Evolutionary conservation across 2,888 invertebrate genomes (phyloP), one percentile per base, ranked within the genome.

Genomic region (Microplitis manilae): DNA sequence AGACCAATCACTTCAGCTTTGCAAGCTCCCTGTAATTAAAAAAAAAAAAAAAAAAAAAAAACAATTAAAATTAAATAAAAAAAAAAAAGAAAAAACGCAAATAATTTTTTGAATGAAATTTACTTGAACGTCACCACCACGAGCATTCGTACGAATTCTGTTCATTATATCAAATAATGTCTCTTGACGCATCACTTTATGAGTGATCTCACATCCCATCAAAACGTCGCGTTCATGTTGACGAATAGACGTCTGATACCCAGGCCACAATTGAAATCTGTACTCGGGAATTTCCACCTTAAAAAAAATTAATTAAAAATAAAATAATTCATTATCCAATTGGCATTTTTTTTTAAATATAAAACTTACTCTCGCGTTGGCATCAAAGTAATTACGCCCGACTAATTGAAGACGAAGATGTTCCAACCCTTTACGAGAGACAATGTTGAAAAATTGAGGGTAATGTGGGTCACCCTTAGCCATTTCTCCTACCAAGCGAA

Each of bases 111-210:
- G 8, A 4, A 13, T 50, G 50, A 50, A 13, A 50, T 62, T 0
- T 81, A 91, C 92, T 82, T 91, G 92, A 76, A 90, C 93, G 78
- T 93, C 90, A 0, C 86, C 84, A 0, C 91, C 91, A 77, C 92
- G 90, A 0, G 88, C 88, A 0, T 86, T 79, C 0, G 90, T 90
- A 81, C 92, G 92, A 0, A 20, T 6, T 1, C 93, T 92, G 1
- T 88, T 87, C 0, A 96, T 82, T 85, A 95, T 91, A 80, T 94
- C 92, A 0, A 94, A 91, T 0, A 96, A 92, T 0, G 94, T 95
- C 76, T 97, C 95, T 40, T 93, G 92, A 0, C 97, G 92, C 91
- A 97, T 93, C 0, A 97, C 94, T 91, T 97, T 97, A 86, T 96
- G 96, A 0, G 94, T 91, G 0, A 97, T 93, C 87, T 97, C 97